These are phyloP conservation scores for Aphyosemion australe DNA, from an alignment of 2,113 vertebrate genomes.

Conservation along the genomic window DNA sequence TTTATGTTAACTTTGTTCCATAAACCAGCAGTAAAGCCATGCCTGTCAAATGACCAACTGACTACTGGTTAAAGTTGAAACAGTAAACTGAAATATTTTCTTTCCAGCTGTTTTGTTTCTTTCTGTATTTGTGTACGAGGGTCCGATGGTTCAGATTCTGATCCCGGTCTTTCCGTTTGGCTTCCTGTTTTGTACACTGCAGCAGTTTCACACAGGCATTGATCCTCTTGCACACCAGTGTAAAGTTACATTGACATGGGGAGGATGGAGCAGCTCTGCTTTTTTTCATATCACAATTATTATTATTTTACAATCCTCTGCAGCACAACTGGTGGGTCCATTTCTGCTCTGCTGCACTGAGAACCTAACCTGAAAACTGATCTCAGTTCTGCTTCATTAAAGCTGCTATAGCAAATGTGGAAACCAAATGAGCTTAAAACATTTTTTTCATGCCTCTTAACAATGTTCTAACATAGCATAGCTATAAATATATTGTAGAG, in stretches of 20 bases:
- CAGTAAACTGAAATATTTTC: not conserved
- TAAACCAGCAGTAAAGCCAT: too few species aligned
- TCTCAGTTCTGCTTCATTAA: too few species aligned
- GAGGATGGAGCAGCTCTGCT: slow-evolving; percentile 38
- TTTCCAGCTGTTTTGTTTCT: too few species aligned
- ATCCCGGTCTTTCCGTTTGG: slow-evolving; percentile 17
- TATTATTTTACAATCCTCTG: slow-evolving; percentile 18
- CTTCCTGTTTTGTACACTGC: slow-evolving; percentile 49
- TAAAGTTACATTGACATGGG: slow-evolving; percentile 58
- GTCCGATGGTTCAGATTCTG: not conserved
- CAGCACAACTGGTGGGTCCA: slow-evolving; percentile 36
- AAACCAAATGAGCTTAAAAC: too few species aligned
- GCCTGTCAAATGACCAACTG: too few species aligned
- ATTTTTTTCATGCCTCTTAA: too few species aligned
- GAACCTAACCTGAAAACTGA: slow-evolving; percentile 9
- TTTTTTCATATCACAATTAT: not conserved
- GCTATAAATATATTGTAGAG: too few species aligned
- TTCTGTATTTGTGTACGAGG: not conserved
- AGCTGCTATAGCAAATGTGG: too few species aligned
- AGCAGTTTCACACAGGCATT: slow-evolving; percentile 59
- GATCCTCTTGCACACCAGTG: slow-evolving; percentile 50
- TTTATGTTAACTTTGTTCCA: too few species aligned
- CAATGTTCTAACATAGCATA: too few species aligned
- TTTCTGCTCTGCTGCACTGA: slow-evolving; percentile 39
- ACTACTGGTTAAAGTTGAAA: not conserved